A percentile compares a stretch with the other conserved stretches of the same genome.
phyloP scores from a whole-genome alignment of 2,113 vertebrate genomes.

The Mungos mungo region DNA sequence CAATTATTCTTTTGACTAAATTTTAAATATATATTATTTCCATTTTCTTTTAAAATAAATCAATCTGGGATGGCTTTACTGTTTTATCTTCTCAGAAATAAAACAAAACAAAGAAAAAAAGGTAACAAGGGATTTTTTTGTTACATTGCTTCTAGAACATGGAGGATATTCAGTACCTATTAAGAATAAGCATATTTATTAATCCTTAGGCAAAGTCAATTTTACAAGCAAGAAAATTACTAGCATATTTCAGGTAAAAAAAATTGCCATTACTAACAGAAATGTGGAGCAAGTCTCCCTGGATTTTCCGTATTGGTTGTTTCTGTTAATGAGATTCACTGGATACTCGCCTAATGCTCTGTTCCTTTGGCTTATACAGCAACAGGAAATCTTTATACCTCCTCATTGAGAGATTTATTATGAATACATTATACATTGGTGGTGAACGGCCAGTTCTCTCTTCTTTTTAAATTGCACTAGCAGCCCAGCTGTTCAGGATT shows the following conservation, averaged over 20 bases:
- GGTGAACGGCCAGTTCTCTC: slow-evolving; percentile 33
- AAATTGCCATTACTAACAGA: slow-evolving; percentile 6
- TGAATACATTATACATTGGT: not conserved
- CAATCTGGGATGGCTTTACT: not conserved
- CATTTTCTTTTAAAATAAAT: slow-evolving; percentile 48
- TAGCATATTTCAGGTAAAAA: slow-evolving; percentile 62
- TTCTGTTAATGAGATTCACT: slow-evolving; percentile 51
- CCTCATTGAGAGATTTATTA: slow-evolving; percentile 60
- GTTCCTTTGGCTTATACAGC: slow-evolving; percentile 29
- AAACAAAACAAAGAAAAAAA: not conserved
- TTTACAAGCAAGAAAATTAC: slow-evolving; percentile 61
- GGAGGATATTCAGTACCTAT: slow-evolving; percentile 18
- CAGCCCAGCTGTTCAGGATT: slow-evolving; percentile 34
- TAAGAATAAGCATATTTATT: slow-evolving; percentile 40
- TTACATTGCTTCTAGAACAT: not conserved
- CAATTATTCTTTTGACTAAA: not conserved
- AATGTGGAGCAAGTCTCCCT: slow-evolving; percentile 58
- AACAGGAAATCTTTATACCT: slow-evolving; percentile 29
- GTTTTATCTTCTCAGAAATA: slow-evolving; percentile 26
- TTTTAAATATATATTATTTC: not conserved
- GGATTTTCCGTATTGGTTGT: not conserved
- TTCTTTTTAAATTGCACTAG: slow-evolving; percentile 32
- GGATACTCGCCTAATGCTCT: slow-evolving; percentile 12
- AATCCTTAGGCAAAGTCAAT: slow-evolving; percentile 48
- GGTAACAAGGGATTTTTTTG: not conserved